Evolutionary conservation across 2,888 invertebrate genomes (phyloP).

Genomic region (Agapetus fuscipes): DNA sequence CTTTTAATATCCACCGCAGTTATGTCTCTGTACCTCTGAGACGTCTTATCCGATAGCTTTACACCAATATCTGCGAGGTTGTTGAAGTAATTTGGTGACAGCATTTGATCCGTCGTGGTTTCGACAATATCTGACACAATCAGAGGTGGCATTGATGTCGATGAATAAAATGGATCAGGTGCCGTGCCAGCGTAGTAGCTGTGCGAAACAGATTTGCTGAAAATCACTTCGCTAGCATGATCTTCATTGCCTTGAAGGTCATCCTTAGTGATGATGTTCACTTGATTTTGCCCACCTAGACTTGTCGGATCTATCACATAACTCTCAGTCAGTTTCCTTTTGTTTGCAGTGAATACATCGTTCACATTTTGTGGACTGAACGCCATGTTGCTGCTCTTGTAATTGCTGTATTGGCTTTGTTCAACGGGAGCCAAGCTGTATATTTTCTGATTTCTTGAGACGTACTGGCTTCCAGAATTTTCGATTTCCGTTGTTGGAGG

Average conservation of each 20-base stretch:
- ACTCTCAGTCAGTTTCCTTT: constrained; percentile 11
- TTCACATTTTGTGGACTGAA: constrained; percentile 21
- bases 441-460: neutral
- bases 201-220: constrained; percentile 33
- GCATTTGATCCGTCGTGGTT: constrained; percentile 3
- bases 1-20: constrained; percentile 13
- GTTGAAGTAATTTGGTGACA: constrained; percentile 21
- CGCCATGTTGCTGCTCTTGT: constrained; percentile 20
- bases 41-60: constrained; percentile 14
- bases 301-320: constrained; percentile 10
- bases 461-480: constrained; percentile 1
- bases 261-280: constrained; percentile 9
- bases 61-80: constrained; percentile 8
- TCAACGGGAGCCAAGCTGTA: constrained; percentile 8
- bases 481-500: constrained; percentile 19
- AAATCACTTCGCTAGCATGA: constrained; percentile 24
- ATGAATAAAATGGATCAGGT: constrained; percentile 17
- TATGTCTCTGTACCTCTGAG: constrained; percentile 15
- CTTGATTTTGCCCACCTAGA: constrained; percentile 8
- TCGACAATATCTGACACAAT: constrained; percentile 1
- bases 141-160: neutral
- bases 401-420: constrained; percentile 15
- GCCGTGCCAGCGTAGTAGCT: constrained; percentile 33
- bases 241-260: constrained; percentile 4
- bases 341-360: constrained; percentile 21